Percentiles rank a stretch among this genome's conserved stretches.
Evolutionary conservation across 2,797 vertebrate genomes (phyloP).

Genomic region (Gadopsis bispinosus): DNA sequence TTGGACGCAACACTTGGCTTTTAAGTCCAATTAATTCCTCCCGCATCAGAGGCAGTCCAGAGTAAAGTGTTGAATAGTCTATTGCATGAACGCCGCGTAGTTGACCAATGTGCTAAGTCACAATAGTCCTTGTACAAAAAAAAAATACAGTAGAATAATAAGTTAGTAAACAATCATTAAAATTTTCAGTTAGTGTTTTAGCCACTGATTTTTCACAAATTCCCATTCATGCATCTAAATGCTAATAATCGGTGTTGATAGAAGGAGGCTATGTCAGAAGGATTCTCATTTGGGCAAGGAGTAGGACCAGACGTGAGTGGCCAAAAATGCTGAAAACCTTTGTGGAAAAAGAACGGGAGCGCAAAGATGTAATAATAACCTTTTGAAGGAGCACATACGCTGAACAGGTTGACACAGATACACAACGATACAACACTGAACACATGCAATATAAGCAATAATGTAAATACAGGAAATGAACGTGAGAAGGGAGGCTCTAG

Average conservation of each 20-base stretch:
- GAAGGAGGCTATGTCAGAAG: conserved; percentile 73
- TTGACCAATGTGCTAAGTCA: conserved; percentile 76
- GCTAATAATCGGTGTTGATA: conserved; percentile 70
- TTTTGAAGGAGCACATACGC: conserved; percentile 64
- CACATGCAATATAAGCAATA: conserved; percentile 81
- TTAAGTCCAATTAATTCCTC: conserved; percentile 78
- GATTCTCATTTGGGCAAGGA: conserved; percentile 66
- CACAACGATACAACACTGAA: conserved; percentile 75
- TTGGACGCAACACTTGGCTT: conserved; percentile 72
- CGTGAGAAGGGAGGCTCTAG: conserved; percentile 77
- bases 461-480: conserved; percentile 75
- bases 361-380: conserved; percentile 67
- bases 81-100: conserved; percentile 85
- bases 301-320: conserved; percentile 77
- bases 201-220: conserved; percentile 77
- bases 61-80: conserved; percentile 82
- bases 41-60: conserved; percentile 74
- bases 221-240: conserved; percentile 82
- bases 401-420: conserved; percentile 76
- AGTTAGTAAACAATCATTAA: conserved; percentile 82
- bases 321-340: conserved; percentile 70
- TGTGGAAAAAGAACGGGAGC: conserved; percentile 73
- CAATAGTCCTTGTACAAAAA: conserved; percentile 78
- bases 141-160: conserved; percentile 72
- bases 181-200: conserved; percentile 74